A percentile compares a stretch with the other conserved stretches of the same genome.
phyloP scores from a whole-genome alignment of 2,797 vertebrate species.

The Onychomys arenicola region DNA sequence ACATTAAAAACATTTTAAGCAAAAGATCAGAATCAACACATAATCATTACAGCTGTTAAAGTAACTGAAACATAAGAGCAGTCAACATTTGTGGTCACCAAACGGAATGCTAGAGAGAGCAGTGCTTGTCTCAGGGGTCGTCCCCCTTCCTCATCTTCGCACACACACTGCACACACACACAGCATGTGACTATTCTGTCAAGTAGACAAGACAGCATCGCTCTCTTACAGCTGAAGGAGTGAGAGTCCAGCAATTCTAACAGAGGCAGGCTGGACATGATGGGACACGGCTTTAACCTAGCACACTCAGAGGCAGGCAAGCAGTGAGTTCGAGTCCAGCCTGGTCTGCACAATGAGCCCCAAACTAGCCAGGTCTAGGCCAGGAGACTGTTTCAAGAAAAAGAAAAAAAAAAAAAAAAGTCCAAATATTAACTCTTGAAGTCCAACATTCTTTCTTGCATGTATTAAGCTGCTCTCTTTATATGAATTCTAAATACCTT shows the following conservation, averaged over 20 bases:
- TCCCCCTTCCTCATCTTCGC: neutral
- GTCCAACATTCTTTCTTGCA: slow-evolving; percentile 18
- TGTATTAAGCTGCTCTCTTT: neutral
- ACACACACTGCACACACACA: neutral
- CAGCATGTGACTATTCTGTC: neutral
- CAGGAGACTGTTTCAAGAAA: neutral
- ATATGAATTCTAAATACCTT: slow-evolving; percentile 11
- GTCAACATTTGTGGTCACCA: slow-evolving; percentile 16
- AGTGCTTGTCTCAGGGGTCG: slow-evolving; percentile 30
- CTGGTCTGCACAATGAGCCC: neutral
- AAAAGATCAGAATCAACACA: slow-evolving; percentile 17
- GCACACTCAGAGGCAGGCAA: neutral
- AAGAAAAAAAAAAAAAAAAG: no score
- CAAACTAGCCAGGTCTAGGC: neutral
- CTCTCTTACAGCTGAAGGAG: neutral
- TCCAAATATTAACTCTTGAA: slow-evolving; percentile 8
- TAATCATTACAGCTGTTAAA: slow-evolving; percentile 19
- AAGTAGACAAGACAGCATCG: neutral
- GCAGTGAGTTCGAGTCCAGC: neutral
- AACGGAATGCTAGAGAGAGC: neutral
- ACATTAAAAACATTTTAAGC: slow-evolving; percentile 54
- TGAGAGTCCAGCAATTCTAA: slow-evolving; percentile 12
- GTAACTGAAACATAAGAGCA: slow-evolving; percentile 31
- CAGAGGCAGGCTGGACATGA: neutral
- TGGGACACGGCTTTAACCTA: neutral